Base-by-base conservation (phyloP, 2,888 invertebrate species). In the Tiliacea citrago region DNA sequence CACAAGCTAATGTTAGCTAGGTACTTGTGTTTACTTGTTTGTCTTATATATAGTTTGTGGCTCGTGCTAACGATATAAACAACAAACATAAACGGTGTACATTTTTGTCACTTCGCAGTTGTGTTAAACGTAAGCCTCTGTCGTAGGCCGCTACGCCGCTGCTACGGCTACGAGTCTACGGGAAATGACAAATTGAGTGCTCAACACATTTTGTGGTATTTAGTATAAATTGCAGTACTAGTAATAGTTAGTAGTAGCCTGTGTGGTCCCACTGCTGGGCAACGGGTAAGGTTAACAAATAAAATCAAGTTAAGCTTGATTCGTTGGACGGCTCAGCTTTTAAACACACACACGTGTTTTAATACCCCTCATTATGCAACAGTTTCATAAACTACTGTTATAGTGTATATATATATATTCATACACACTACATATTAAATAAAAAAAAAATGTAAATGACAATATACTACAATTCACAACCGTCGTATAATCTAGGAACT, bases 101-200 rank as follows among this genome's bases (percentile, higher is more conserved):
- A 42, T 42, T 35, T 12, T 35, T 35, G 24, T 18, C 12, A 53
- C n/a, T 69, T 42, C n/a, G 5, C 21, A 29, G 13, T 49, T 35
- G 39, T 39, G n/a, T 29, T 68, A n/a, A 35, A 29, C 45, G 10
- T 51, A 18, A 29, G 24, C 18, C 35, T 72, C 16, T 12, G 9
- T 60, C 47, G 70, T 77, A 77, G 79, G 10, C 53, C 18, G 47
- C 75, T 74, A 47, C 75, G 51, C 42, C 21, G 45, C 35, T 55
- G 77, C 77, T 65, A 75, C 42, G 42, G 39, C 66, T 81, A 75
- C 75, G 55, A 57, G 67, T n/a, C 45, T 67, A 81, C 63, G 53
- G 45, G 18, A 49, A 42, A 35, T 24, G n/a, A 7, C n/a, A n/a
- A n/a, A n/a, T n/a, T n/a, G n/a, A n/a, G 29, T 21, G 18, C 16